Evolutionary conservation across 2,888 invertebrate species (phyloP).

Genomic region (Xestia ashworthii): DNA sequence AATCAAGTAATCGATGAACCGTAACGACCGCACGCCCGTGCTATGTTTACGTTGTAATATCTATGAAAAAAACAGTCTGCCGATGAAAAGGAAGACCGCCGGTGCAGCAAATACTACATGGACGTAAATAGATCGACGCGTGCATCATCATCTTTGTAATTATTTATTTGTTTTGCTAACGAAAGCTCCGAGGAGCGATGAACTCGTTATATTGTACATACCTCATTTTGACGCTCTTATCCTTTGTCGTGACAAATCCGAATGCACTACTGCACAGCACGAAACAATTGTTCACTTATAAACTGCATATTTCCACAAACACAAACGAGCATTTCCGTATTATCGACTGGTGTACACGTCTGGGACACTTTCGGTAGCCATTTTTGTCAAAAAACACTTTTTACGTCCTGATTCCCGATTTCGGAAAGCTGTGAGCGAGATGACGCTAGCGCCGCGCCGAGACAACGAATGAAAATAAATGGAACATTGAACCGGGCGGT

Average conservation of each 20-base stretch:
- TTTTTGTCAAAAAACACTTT: conserved; percentile 88
- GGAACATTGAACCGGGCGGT: conserved; percentile 79
- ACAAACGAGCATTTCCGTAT: conserved; percentile 83
- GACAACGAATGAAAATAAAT: conserved; percentile 81
- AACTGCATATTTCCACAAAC: conserved; percentile 87
- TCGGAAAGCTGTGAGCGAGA: conserved; percentile 83
- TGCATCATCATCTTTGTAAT: conserved; percentile 79
- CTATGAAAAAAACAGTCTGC: conserved; percentile 73
- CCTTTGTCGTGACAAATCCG: conserved; percentile 89
- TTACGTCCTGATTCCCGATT: conserved; percentile 85
- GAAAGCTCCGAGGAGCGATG: conserved; percentile 85
- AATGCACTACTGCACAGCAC: conserved; percentile 88
- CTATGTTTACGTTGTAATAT: conserved; percentile 84
- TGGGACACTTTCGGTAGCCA: conserved; percentile 85
- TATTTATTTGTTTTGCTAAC: conserved; percentile 89
- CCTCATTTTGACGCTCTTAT: conserved; percentile 88
- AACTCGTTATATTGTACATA: conserved; percentile 80
- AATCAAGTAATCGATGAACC: conserved; percentile 86
- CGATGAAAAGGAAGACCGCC: conserved; percentile 76
- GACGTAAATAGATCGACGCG: conserved; percentile 84
- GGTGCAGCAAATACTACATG: conserved; percentile 78
- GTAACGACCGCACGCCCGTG: conserved; percentile 76
- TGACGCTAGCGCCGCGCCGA: conserved; percentile 85
- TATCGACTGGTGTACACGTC: conserved; percentile 82
- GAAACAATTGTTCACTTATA: conserved; percentile 89